Evolutionary conservation across 2,888 invertebrate genomes (phyloP), one percentile per base, ranked within the genome.

Genomic region (Metellina segmentata): DNA sequence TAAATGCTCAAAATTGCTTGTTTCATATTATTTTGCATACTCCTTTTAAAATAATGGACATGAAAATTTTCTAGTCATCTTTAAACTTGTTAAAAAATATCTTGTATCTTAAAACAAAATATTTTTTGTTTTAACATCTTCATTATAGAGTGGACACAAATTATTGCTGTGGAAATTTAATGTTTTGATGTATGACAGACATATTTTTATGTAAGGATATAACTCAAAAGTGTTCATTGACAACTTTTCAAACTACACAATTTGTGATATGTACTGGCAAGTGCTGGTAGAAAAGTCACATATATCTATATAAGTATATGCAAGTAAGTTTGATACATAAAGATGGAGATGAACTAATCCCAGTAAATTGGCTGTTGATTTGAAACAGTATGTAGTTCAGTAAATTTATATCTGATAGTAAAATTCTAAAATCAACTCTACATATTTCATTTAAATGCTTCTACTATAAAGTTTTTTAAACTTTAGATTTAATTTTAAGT

Each of bases 401-500:
- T 5, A 11, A 75, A 75, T 75, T 75, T 75, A 75, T 75, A 75
- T 75, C 74, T 75, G 74, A 75, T 75, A 75, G 34, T 75, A 75
- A 75, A 75, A 75, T 48, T 20, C 61, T 61, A 61, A 61, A 61
- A 61, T 61, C 11, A 61, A 11, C 6, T 61, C 11, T 61, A 61
- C 34, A 34, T 34, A 34, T 34, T 34, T 34, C 34, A 34, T 34
- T 34, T 34, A 34, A 34, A 34, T 34, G 34, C 4, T 34, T 34
- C 4, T 34, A 34, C 34, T 34, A 4, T 4, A 2, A 34, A 34
- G 34, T 34, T 34, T 34, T 2, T 34, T 34, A 34, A 4, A 34
- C 34, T 34, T 34, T 2, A 34, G 34, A 34, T 34, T 34, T 34
- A 34, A 34, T 34, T 34, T 34, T 34, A 34, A 34, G 34, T 34